Percentiles rank a stretch among this genome's conserved stretches.
phyloP scores from a whole-genome alignment of 2,888 invertebrate species.

The Hirudinaria manillensis region DNA sequence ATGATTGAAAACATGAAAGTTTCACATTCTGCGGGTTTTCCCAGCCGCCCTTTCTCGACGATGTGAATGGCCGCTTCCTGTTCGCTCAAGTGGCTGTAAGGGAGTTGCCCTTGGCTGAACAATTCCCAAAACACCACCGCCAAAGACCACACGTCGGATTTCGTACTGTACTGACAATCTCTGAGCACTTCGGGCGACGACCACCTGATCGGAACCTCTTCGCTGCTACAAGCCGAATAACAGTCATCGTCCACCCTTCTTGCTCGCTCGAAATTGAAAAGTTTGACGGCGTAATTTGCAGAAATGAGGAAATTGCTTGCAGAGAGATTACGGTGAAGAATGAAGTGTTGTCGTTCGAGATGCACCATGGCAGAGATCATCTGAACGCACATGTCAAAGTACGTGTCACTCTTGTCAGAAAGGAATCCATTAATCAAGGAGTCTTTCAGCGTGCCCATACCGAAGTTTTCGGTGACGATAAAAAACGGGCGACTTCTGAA shows the following conservation, averaged over 20 bases:
- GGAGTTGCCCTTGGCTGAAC: conserved; percentile 39
- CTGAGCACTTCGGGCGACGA: conserved; percentile 41
- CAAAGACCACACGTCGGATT: conserved; percentile 42
- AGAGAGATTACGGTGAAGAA: conserved; percentile 40
- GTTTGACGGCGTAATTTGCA: conserved; percentile 39
- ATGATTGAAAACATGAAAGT: conserved; percentile 39
- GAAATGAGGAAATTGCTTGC: conserved; percentile 40
- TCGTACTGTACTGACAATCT: conserved; percentile 40
- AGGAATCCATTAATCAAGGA: conserved; percentile 36
- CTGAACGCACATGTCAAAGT: conserved; percentile 42
- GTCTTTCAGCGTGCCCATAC: conserved; percentile 39
- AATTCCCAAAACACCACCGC: conserved; percentile 42
- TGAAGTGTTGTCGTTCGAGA: conserved; percentile 39
- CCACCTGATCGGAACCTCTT: conserved; percentile 40
- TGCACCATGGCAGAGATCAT: conserved; percentile 38
- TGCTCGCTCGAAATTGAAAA: conserved; percentile 41
- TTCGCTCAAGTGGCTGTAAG: conserved; percentile 37
- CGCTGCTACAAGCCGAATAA: conserved; percentile 38
- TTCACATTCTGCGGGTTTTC: conserved; percentile 40
- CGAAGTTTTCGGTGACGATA: conserved; percentile 38
- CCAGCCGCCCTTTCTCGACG: conserved; percentile 39
- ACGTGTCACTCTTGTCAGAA: conserved; percentile 38
- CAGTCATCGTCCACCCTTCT: conserved; percentile 40
- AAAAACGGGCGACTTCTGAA: conserved; percentile 39
- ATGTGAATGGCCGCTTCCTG: conserved; percentile 40